A percentile compares a stretch with the other conserved stretches of the same genome.
Conservation (phyloP, 2,888 invertebrate genomes). For the Teinopalpus imperialis region DNA sequence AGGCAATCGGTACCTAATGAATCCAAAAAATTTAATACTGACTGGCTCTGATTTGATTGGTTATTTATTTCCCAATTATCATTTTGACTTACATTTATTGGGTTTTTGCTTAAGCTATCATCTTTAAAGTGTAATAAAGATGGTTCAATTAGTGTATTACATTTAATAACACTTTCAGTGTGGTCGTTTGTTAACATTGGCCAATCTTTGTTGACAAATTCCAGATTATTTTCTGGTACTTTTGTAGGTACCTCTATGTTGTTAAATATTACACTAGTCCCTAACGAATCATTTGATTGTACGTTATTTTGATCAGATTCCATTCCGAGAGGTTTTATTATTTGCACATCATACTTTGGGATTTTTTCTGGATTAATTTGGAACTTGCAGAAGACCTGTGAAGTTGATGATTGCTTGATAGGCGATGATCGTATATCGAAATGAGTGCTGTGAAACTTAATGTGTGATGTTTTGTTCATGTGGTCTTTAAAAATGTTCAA, state of each 20-base stretch:
- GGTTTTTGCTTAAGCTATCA: conserved; percentile 33
- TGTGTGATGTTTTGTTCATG: conserved; percentile 43
- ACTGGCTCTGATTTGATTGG: conserved; percentile 50
- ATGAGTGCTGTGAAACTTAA: conserved; percentile 68
- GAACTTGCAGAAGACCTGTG: conserved; percentile 69
- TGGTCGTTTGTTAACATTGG: conserved; percentile 50
- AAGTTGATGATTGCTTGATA: conserved; percentile 64
- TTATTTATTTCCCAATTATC: conserved; percentile 31
- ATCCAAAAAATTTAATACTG: conserved; percentile 70
- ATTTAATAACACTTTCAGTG: conserved; percentile 55
- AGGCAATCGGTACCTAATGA: conserved; percentile 62
- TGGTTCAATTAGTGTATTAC: conserved; percentile 54
- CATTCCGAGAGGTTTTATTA: conserved; percentile 54
- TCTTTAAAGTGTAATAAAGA: conserved; percentile 54
- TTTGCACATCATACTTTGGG: conserved; percentile 59
- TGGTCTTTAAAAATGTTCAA: conserved; percentile 31
- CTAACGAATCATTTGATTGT: conserved; percentile 28
- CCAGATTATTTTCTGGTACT: conserved; percentile 32
- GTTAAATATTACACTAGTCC: conserved; percentile 47
- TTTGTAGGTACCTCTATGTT: conserved; percentile 48
- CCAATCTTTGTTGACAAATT: conserved; percentile 33
- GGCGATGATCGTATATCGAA: conserved; percentile 74
- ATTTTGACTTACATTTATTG: conserved; percentile 31
- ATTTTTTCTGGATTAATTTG: conserved; percentile 67
- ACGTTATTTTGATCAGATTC: conserved; percentile 29